Evolutionary conservation across 1,140 invertebrate genomes (phyloP).

Genomic region (Drosophila ercepeae): DNA sequence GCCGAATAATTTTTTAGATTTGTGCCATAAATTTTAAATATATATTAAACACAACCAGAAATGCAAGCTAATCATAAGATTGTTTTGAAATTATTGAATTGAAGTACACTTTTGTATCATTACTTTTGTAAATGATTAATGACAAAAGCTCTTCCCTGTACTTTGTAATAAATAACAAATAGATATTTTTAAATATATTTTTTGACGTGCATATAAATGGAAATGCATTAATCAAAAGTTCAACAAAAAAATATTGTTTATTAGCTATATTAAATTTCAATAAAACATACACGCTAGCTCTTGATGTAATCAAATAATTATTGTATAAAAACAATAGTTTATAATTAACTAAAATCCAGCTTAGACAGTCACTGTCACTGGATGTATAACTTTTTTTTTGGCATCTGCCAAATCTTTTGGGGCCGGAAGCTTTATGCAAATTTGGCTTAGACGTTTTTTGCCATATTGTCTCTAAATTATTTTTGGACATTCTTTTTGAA

Average conservation of each 20-base stretch:
- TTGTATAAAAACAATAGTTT: slow-evolving; percentile 25
- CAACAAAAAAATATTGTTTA: background rate
- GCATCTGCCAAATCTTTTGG: background rate
- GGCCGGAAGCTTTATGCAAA: slow-evolving; percentile 40
- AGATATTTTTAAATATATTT: no score
- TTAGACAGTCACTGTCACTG: background rate
- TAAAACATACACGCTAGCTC: slow-evolving; percentile 26
- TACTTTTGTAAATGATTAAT: background rate
- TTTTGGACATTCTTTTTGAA: slow-evolving; percentile 10
- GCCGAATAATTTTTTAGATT: slow-evolving; percentile 59
- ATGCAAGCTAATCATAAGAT: background rate
- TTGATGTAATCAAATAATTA: background rate
- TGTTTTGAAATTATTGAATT: no score
- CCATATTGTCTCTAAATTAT: slow-evolving; percentile 11
- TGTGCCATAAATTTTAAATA: slow-evolving; percentile 59
- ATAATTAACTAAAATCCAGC: background rate
- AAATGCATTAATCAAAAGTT: background rate
- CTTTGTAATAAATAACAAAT: no score
- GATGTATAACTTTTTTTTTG: background rate
- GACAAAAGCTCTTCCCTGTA: background rate
- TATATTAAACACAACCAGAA: slow-evolving; percentile 4
- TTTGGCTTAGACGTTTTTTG: slow-evolving; percentile 6
- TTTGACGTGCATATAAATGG: background rate
- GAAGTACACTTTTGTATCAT: no score
- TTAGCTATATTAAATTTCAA: background rate